phyloP scores from a whole-genome alignment of 2,797 vertebrate species.

The Bovichtus diacanthus region DNA sequence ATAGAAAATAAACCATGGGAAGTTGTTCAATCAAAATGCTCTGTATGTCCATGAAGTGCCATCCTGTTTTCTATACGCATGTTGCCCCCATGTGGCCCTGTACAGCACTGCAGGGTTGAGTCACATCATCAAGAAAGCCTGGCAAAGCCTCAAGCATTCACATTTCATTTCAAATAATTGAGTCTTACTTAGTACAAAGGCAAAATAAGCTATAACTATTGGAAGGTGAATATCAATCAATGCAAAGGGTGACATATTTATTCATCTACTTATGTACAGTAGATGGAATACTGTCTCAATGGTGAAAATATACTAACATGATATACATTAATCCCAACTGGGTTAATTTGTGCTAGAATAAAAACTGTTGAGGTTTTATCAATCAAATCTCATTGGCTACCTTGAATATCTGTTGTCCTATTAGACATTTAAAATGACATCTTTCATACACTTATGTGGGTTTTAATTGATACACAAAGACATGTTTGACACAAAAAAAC shows the following conservation, averaged over 20 bases:
- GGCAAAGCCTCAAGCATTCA: background rate
- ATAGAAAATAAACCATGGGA: background rate
- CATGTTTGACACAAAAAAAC: background rate
- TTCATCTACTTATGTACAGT: background rate
- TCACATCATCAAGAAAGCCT: background rate
- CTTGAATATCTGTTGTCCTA: background rate
- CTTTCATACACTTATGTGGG: background rate
- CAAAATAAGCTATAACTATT: too few species aligned
- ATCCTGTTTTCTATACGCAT: background rate
- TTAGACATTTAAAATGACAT: background rate
- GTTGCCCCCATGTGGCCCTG: slow-evolving; percentile 51
- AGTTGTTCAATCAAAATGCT: slow-evolving; percentile 11
- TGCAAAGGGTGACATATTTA: background rate
- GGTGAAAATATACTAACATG: background rate
- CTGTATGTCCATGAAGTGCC: background rate
- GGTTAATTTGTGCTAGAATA: background rate
- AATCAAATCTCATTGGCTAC: background rate
- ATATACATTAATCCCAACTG: background rate
- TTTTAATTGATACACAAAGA: background rate
- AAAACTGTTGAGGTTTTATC: background rate
- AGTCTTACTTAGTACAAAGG: background rate
- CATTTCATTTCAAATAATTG: background rate
- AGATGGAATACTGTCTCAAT: background rate
- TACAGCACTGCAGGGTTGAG: slow-evolving; percentile 22
- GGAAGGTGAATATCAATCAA: background rate